These are phyloP conservation scores for Lerista edwardsae DNA, from an alignment of 2,797 vertebrate genomes.

Conservation along the genomic window DNA sequence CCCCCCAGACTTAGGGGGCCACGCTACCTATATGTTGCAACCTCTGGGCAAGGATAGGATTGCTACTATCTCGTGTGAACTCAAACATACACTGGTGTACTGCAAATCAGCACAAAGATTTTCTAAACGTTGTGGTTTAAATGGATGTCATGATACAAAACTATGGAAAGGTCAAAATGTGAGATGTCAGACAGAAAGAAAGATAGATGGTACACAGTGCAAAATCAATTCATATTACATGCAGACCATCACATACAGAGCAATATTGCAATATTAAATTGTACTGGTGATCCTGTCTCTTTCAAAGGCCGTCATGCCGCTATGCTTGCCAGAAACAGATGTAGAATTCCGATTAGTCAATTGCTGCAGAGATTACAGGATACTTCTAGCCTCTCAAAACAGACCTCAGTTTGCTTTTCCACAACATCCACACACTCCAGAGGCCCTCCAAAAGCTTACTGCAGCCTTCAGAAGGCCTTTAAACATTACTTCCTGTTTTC, in stretches of 20 bases:
- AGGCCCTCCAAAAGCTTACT: no score
- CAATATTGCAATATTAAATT: background rate
- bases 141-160: background rate
- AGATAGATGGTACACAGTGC: background rate
- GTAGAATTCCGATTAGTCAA: constrained; percentile 51
- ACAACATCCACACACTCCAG: no score
- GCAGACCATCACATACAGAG: no score
- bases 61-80: background rate
- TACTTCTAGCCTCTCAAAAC: constrained; percentile 3
- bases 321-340: background rate
- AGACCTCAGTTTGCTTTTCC: constrained; percentile 34
- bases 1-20: background rate
- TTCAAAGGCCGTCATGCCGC: background rate
- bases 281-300: no score
- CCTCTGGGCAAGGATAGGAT: background rate
- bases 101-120: background rate
- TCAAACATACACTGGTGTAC: background rate
- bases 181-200: background rate
- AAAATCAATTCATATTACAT: background rate
- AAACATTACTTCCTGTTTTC: no score
- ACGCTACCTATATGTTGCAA: background rate
- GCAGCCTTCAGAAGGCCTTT: no score
- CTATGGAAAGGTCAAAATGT: background rate
- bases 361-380: constrained; percentile 43
- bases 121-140: background rate